These are phyloP conservation scores for Dryadula phaetusa DNA, from an alignment of 2,888 invertebrate species.

Conservation along the genomic window DNA sequence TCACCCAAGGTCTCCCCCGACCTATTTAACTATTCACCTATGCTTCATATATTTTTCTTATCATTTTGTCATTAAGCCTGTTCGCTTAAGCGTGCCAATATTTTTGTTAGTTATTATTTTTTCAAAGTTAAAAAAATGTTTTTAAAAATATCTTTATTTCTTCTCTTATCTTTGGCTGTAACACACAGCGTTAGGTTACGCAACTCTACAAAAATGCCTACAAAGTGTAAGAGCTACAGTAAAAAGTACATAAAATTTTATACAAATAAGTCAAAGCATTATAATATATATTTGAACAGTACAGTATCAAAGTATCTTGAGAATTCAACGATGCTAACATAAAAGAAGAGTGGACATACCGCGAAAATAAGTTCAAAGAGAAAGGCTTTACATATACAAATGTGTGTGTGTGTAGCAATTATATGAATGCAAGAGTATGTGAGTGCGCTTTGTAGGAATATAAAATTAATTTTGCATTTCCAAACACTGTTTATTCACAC, in stretches of 20 bases:
- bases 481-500: constrained; percentile 54
- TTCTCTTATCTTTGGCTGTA: too few species aligned
- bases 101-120: too few species aligned
- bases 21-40: too few species aligned
- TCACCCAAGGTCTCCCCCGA: too few species aligned
- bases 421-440: constrained; percentile 58
- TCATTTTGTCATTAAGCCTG: too few species aligned
- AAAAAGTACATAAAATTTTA: neutral
- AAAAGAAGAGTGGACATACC: constrained; percentile 54
- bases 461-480: constrained; percentile 66
- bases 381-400: constrained; percentile 58
- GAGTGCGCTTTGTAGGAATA: constrained; percentile 55
- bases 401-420: constrained; percentile 54
- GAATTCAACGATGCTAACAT: constrained; percentile 33
- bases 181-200: neutral
- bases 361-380: constrained; percentile 59
- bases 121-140: too few species aligned
- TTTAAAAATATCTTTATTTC: too few species aligned
- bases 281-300: constrained; percentile 24
- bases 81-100: too few species aligned
- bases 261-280: neutral
- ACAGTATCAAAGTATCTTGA: constrained; percentile 35
- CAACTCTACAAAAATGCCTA: neutral
- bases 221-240: neutral
- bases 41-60: too few species aligned